Conservation (phyloP, 2,113 vertebrate genomes). For the Pyxicephalus adspersus region DNA sequence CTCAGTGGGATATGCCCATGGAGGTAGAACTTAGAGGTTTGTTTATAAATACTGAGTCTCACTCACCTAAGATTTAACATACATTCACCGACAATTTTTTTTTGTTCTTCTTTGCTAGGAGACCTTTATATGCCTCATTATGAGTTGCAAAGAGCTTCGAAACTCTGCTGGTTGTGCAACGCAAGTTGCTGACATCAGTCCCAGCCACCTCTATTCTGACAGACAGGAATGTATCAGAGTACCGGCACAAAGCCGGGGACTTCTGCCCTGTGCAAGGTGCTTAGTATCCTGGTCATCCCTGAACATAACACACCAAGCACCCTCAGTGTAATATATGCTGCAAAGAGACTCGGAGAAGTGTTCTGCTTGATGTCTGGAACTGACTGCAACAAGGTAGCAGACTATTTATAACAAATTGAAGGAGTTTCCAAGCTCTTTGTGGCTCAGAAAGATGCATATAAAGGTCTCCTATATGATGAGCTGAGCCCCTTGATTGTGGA, state of each 20-base stretch:
- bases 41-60: too few species aligned
- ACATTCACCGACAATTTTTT: too few species aligned
- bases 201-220: conserved; percentile 47
- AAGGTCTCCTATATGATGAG: conserved; percentile 91
- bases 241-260: conserved; percentile 41
- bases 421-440: conserved; percentile 90
- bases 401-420: conserved; percentile 85
- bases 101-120: too few species aligned
- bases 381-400: conserved; percentile 88
- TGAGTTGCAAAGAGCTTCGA: too few species aligned
- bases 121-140: too few species aligned
- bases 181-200: neutral
- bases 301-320: conserved; percentile 93
- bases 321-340: conserved; percentile 86
- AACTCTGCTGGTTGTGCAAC: neutral
- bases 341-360: conserved; percentile 84
- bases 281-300: conserved; percentile 91
- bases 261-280: conserved; percentile 78
- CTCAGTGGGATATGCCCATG: too few species aligned
- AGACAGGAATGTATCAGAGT: conserved; percentile 18
- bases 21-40: too few species aligned
- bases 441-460: conserved; percentile 86
- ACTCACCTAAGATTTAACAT: too few species aligned
- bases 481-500: too few species aligned
- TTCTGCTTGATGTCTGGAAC: conserved; percentile 91